Conservation (phyloP, 2,113 vertebrate species). For the Plestiodon gilberti region DNA sequence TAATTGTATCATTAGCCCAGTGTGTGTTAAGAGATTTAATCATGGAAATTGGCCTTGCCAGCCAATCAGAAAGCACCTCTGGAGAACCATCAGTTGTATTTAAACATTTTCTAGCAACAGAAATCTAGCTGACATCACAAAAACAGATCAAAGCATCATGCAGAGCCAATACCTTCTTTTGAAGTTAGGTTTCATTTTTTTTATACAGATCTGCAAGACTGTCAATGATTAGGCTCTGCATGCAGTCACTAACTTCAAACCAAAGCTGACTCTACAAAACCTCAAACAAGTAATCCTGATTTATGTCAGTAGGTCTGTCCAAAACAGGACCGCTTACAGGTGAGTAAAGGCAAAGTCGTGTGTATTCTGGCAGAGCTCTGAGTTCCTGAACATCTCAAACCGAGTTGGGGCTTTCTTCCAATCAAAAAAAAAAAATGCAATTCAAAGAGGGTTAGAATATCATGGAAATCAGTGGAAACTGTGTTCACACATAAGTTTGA, state of each 20-base stretch:
- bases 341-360: not conserved
- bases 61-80: slow-evolving; percentile 26
- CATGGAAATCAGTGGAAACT: not conserved
- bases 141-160: not conserved
- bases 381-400: not conserved
- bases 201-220: not conserved
- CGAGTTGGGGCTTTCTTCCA: too few relatives aligned
- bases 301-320: not conserved
- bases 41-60: not conserved
- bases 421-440: not conserved
- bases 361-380: not conserved
- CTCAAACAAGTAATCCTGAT: not conserved
- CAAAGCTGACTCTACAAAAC: slow-evolving; percentile 7
- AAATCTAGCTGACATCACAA: slow-evolving; percentile 25
- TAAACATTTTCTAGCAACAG: not conserved
- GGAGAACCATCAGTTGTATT: slow-evolving; percentile 14
- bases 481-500: not conserved
- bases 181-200: not conserved
- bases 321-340: not conserved
- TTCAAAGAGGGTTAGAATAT: not conserved
- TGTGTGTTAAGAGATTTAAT: slow-evolving; percentile 17
- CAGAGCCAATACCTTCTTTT: not conserved
- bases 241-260: not conserved
- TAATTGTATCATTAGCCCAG: not conserved
- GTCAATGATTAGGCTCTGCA: not conserved